Conservation (phyloP, 2,113 vertebrate genomes). For the Oreochromis niloticus region DNA sequence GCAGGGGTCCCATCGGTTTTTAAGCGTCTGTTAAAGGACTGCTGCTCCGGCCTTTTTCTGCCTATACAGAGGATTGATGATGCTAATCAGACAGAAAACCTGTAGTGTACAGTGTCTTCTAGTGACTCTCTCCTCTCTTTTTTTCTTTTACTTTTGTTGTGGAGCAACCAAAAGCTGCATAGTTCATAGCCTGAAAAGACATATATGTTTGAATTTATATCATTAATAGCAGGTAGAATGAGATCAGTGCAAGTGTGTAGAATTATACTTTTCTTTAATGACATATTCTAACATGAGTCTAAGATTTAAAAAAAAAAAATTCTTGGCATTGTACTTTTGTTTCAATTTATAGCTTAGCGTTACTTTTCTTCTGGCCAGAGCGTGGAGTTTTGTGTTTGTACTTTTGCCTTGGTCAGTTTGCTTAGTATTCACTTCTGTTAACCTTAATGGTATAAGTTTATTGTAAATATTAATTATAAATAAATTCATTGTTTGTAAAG, state of each 20-base stretch:
- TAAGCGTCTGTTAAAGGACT: fast-evolving
- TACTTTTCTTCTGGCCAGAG: not conserved
- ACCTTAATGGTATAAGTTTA: not conserved
- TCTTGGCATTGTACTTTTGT: fast-evolving
- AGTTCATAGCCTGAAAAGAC: not conserved
- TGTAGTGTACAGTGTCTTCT: fast-evolving
- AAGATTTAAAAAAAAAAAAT: not conserved
- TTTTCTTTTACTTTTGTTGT: not conserved
- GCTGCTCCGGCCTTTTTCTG: not conserved
- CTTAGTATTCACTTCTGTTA: not conserved
- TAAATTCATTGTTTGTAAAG: not conserved
- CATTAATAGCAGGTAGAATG: not conserved
- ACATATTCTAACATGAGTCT: not conserved
- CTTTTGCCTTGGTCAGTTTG: not conserved
- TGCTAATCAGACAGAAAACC: not conserved
- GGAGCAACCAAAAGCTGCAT: not conserved
- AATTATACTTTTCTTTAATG: not conserved
- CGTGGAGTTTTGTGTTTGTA: not conserved
- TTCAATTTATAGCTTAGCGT: fast-evolving
- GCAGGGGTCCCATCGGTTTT: fast-evolving
- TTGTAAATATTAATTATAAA: not conserved
- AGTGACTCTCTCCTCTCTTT: not conserved
- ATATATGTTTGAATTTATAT: not conserved
- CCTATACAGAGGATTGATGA: not conserved
- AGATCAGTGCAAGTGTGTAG: fast-evolving